A percentile compares a stretch with the other conserved stretches of the same genome.
phyloP scores from a whole-genome alignment of 2,797 vertebrate genomes.

The Psittacula derbiana region DNA sequence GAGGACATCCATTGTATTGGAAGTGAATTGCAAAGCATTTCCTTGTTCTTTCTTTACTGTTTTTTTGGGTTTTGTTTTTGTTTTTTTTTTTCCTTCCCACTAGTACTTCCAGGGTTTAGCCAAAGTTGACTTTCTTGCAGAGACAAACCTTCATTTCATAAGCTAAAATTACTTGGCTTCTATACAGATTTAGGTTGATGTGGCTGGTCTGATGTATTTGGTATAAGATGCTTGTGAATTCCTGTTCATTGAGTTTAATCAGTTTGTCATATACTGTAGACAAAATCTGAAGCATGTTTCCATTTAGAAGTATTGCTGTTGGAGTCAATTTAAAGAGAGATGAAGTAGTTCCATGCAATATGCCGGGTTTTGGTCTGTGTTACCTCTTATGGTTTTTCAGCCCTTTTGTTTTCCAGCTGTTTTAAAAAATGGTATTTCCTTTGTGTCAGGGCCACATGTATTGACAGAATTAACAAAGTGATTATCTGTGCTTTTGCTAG shows the following conservation, averaged over 20 bases:
- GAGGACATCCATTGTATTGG: neutral
- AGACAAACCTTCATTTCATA: neutral
- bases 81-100: neutral
- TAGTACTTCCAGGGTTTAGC: neutral
- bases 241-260: conserved; percentile 26
- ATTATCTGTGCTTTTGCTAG: neutral
- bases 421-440: conserved; percentile 32
- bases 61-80: no score
- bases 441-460: neutral
- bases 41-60: neutral
- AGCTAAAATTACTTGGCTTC: neutral
- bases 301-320: conserved; percentile 34
- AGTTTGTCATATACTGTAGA: conserved; percentile 41
- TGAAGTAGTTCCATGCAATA: neutral
- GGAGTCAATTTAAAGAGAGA: neutral
- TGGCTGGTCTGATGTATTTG: neutral
- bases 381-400: neutral
- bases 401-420: conserved; percentile 40
- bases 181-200: neutral
- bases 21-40: neutral
- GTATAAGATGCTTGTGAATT: conserved; percentile 29
- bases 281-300: conserved; percentile 35
- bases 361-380: neutral
- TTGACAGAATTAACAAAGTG: neutral
- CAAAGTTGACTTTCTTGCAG: conserved; percentile 1